phyloP scores from a whole-genome alignment of 2,888 invertebrate species.

The Pseudanteris insignis region DNA sequence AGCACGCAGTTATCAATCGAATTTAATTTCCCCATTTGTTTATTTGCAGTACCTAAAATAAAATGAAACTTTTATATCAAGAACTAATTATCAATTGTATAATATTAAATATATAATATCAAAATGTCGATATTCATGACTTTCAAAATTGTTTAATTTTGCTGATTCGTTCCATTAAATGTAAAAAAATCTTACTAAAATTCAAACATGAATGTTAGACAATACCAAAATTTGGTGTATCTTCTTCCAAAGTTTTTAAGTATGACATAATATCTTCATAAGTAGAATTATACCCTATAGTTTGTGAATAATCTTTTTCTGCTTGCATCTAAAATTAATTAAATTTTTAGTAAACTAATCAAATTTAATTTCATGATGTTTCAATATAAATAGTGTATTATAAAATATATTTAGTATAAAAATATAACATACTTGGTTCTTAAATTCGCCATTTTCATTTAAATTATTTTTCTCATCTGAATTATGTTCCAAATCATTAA shows the following conservation, averaged over 20 bases:
- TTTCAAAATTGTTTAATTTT: no score
- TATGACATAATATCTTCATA: conserved; percentile 60
- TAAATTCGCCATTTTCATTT: conserved; percentile 3
- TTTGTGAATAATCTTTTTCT: conserved; percentile 52
- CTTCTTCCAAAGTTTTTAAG: conserved; percentile 54
- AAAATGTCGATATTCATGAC: no score
- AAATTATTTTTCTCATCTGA: conserved; percentile 15
- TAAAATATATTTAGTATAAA: background rate
- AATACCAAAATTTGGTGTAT: conserved; percentile 41
- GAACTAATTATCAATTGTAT: no score
- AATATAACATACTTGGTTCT: conserved; percentile 15
- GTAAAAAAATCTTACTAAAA: no score
- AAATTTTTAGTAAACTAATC: no score
- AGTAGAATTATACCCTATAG: conserved; percentile 47
- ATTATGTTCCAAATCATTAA: conserved; percentile 54
- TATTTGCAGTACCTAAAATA: conserved; percentile 5
- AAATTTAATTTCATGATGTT: no score
- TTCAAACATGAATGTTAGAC: no score
- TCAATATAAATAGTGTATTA: background rate
- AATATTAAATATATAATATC: no score
- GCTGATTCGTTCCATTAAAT: no score
- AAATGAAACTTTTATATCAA: no score
- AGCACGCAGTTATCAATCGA: no score
- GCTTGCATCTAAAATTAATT: conserved; percentile 48
- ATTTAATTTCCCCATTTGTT: no score